Conservation (phyloP, 2,113 vertebrate genomes). For the Ranitomeya variabilis region DNA sequence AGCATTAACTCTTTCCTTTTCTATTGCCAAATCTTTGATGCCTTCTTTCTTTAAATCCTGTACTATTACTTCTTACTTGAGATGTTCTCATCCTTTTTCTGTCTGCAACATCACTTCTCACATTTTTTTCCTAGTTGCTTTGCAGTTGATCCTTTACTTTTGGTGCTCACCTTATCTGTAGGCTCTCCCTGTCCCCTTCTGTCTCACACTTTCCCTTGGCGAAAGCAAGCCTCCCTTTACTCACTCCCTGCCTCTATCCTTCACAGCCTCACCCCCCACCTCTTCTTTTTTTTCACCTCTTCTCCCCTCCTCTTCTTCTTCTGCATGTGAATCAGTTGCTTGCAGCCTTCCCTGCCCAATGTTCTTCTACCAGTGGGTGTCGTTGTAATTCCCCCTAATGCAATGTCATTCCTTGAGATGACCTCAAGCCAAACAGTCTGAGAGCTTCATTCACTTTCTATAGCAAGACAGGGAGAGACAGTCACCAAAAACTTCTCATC, state of each 20-base stretch:
- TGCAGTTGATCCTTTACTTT: neutral
- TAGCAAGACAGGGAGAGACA: conserved; percentile 65
- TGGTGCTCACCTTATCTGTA: conserved; percentile 13
- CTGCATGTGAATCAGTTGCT: conserved; percentile 53
- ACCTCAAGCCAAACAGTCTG: conserved; percentile 70
- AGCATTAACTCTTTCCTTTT: neutral
- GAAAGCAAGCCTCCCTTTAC: neutral
- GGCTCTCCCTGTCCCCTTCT: conserved; percentile 9
- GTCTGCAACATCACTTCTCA: conserved; percentile 17
- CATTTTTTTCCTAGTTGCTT: conserved; percentile 44
- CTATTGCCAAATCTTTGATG: neutral
- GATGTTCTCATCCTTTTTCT: neutral
- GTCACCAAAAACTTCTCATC: conserved; percentile 65
- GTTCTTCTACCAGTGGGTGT: conserved; percentile 78
- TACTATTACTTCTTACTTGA: neutral
- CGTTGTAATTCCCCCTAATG: conserved; percentile 73
- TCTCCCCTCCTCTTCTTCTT: conserved; percentile 40
- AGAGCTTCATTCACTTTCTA: conserved; percentile 70
- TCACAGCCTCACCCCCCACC: neutral
- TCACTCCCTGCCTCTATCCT: conserved; percentile 12
- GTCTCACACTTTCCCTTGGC: conserved; percentile 35
- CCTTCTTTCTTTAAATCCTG: neutral
- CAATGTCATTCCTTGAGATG: conserved; percentile 74
- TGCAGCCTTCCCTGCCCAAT: conserved; percentile 59
- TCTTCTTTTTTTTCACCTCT: neutral